These are phyloP conservation scores for Anisognathus igniventris DNA, from an alignment of 2,797 vertebrate genomes.

Conservation along the genomic window DNA sequence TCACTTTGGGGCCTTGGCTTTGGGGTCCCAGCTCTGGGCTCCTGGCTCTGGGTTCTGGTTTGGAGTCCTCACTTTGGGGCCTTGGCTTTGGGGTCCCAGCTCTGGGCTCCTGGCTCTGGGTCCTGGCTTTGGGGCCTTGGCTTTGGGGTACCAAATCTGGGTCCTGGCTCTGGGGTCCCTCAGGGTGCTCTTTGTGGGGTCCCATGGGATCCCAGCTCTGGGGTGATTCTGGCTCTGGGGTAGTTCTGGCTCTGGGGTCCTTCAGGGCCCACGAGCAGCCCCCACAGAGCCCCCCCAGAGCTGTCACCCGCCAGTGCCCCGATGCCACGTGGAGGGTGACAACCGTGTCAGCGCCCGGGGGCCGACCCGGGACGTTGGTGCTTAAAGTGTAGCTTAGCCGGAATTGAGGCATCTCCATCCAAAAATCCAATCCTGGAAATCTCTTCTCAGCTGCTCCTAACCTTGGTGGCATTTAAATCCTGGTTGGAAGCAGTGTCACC, in stretches of 20 bases:
- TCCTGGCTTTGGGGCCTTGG: no score
- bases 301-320: neutral
- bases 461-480: conserved; percentile 60
- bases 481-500: neutral
- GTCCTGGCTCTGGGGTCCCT: neutral
- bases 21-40: no score
- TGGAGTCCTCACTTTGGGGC: no score
- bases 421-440: conserved; percentile 52
- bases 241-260: neutral
- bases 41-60: no score
- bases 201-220: neutral
- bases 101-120: no score
- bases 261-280: accelerated
- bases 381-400: conserved; percentile 14
- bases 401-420: conserved; percentile 38
- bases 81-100: neutral
- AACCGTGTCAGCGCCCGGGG: neutral
- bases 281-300: neutral
- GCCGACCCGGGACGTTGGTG: neutral
- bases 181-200: neutral
- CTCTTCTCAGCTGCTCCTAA: conserved; percentile 50
- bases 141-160: neutral
- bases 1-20: no score
- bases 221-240: neutral
- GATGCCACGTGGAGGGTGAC: neutral